Evolutionary conservation across 2,797 vertebrate species (phyloP).

Genomic region (Cyprinella venusta): DNA sequence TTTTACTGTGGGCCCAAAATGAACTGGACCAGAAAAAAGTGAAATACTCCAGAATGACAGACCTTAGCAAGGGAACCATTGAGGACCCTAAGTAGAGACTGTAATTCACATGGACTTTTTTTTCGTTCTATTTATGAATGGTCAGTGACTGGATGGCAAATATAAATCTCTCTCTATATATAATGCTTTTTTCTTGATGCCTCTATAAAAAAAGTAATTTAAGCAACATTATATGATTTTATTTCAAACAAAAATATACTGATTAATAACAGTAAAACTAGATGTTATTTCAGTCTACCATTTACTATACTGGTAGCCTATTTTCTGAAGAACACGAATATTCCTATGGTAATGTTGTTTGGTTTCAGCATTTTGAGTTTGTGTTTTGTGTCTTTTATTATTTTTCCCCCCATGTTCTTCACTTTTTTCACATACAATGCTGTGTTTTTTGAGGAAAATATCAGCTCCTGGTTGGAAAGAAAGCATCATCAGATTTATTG

Average conservation of each 20-base stretch:
- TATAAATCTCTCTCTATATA: conserved; percentile 57
- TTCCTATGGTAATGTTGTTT: conserved; percentile 13
- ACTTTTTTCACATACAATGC: conserved; percentile 45
- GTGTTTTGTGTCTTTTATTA: neutral
- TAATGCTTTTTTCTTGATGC: conserved; percentile 39
- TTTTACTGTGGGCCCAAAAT: conserved; percentile 96
- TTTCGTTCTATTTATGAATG: conserved; percentile 75
- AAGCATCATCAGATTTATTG: conserved; percentile 29
- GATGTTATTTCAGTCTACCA: conserved; percentile 19
- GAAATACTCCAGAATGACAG: conserved; percentile 98
- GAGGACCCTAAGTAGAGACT: conserved; percentile 91
- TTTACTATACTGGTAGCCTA: conserved; percentile 7
- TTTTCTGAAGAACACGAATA: conserved; percentile 32
- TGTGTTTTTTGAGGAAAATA: conserved; percentile 25
- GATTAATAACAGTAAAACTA: conserved; percentile 28
- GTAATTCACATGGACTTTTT: conserved; percentile 60
- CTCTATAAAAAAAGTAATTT: conserved; percentile 64
- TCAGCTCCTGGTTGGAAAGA: conserved; percentile 11
- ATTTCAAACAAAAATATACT: conserved; percentile 57
- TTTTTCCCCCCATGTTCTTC: neutral
- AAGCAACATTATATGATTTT: conserved; percentile 73
- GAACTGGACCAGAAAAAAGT: conserved; percentile 99
- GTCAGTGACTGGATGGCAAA: conserved; percentile 79
- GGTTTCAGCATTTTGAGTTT: neutral
- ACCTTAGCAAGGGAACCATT: conserved; percentile 94